phyloP scores from a whole-genome alignment of 64 coral and sea anemone species.

The Montipora cactus region DNA sequence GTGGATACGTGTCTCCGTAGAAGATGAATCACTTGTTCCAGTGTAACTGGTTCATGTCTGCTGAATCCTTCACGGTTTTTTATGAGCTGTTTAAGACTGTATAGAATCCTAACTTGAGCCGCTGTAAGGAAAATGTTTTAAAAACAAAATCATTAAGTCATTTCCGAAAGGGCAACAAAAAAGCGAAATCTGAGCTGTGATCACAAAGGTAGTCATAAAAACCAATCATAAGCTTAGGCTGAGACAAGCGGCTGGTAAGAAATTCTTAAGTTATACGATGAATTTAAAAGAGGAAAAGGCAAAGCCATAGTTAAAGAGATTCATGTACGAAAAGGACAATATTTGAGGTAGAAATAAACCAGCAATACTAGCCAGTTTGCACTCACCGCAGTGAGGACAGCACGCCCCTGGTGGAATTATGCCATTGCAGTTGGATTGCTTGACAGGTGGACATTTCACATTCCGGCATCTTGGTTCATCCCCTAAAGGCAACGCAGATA shows the following conservation, averaged over 20 bases:
- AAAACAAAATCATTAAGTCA: background rate
- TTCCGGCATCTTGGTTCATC: slow-evolving; percentile 57
- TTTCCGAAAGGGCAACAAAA: background rate
- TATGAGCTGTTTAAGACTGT: slow-evolving; percentile 79
- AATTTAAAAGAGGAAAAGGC: no score
- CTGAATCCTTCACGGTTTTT: slow-evolving; percentile 82
- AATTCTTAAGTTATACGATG: no score
- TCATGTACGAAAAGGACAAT: no score
- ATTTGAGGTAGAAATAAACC: no score
- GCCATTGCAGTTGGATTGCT: slow-evolving; percentile 76
- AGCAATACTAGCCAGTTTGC: background rate
- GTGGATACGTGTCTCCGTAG: slow-evolving; percentile 85
- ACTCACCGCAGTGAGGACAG: slow-evolving; percentile 93
- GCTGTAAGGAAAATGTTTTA: slow-evolving; percentile 49
- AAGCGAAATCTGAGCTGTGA: no score
- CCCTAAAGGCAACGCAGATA: background rate
- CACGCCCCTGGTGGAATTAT: slow-evolving; percentile 93
- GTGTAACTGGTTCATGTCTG: slow-evolving; percentile 61
- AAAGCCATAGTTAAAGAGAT: no score
- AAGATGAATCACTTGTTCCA: slow-evolving; percentile 69
- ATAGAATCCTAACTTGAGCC: slow-evolving; percentile 84
- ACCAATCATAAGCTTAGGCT: no score
- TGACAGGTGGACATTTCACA: slow-evolving; percentile 81
- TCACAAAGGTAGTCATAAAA: no score
- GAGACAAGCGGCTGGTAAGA: no score